A percentile compares a stretch with the other conserved stretches of the same genome.
Conservation (phyloP, 92 coral and sea anemone genomes). For the Chrysogorgia sp. region DNA sequence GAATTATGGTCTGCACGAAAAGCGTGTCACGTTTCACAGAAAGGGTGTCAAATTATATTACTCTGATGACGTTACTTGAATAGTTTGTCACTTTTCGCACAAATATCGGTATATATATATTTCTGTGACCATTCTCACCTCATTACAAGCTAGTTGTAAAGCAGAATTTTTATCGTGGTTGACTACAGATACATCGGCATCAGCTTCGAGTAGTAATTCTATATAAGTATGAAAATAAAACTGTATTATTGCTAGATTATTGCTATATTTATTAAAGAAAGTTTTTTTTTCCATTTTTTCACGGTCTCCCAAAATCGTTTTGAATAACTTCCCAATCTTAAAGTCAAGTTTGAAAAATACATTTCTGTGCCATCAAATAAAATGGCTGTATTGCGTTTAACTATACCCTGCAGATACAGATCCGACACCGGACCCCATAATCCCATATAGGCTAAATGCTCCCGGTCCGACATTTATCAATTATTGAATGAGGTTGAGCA, state of each 20-base stretch:
- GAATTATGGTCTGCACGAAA: background rate
- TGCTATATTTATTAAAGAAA: background rate
- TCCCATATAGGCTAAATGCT: too few relatives aligned
- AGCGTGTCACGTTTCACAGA: background rate
- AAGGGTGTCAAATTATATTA: background rate
- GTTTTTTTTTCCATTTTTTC: background rate
- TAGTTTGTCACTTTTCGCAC: too few relatives aligned
- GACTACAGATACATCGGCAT: slow-evolving; percentile 69
- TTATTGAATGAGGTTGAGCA: too few relatives aligned
- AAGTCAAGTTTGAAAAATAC: too few relatives aligned
- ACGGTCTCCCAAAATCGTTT: too few relatives aligned
- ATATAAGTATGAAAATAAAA: slow-evolving; percentile 23
- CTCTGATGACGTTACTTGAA: too few relatives aligned
- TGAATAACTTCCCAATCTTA: too few relatives aligned
- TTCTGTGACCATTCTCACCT: slow-evolving; percentile 72
- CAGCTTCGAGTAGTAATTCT: slow-evolving; percentile 83
- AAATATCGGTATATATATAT: too few relatives aligned
- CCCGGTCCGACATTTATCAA: too few relatives aligned
- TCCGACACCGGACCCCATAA: too few relatives aligned
- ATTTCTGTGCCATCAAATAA: too few relatives aligned
- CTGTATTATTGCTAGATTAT: background rate
- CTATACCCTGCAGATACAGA: background rate
- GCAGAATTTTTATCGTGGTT: slow-evolving; percentile 83
- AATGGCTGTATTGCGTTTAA: too few relatives aligned
- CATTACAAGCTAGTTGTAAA: slow-evolving; percentile 85